Conservation (phyloP, 2,888 invertebrate genomes). For the Brachypterus glaber region DNA sequence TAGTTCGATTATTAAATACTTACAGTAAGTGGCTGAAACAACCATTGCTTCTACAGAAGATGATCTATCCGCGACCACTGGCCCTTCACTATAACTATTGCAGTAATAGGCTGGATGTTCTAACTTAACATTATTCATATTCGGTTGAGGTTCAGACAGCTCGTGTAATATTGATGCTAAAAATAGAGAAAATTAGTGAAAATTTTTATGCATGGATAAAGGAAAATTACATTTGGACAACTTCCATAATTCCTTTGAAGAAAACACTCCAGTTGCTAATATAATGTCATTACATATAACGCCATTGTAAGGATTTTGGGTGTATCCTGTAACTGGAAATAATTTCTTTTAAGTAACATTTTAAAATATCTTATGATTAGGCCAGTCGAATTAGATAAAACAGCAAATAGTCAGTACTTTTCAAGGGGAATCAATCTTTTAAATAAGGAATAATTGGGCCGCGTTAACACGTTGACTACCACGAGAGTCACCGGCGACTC, state of each 20-base stretch:
- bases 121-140: conserved; percentile 66
- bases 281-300: conserved; percentile 99
- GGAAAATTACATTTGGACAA: conserved; percentile 67
- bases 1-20: conserved; percentile 40
- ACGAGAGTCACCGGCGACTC: no score
- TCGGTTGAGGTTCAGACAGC: conserved; percentile 59
- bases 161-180: conserved; percentile 92
- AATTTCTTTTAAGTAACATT: conserved; percentile 19
- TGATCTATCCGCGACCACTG: conserved; percentile 45
- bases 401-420: no score
- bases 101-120: conserved; percentile 76
- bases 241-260: conserved; percentile 98
- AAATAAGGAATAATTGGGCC: no score
- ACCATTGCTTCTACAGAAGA: conserved; percentile 52
- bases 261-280: conserved; percentile 99
- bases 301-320: conserved; percentile 95
- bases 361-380: no score
- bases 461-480: no score
- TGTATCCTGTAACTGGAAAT: conserved; percentile 54
- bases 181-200: conserved; percentile 32
- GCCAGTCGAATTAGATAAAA: no score
- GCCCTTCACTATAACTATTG: conserved; percentile 67
- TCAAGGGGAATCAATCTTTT: no score
- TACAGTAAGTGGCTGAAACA: conserved; percentile 69
- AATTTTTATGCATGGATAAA: conserved; percentile 16